Percentiles rank a stretch among this genome's conserved stretches.
Conservation (phyloP, 2,888 invertebrate species). For the Spodoptera exigua region DNA sequence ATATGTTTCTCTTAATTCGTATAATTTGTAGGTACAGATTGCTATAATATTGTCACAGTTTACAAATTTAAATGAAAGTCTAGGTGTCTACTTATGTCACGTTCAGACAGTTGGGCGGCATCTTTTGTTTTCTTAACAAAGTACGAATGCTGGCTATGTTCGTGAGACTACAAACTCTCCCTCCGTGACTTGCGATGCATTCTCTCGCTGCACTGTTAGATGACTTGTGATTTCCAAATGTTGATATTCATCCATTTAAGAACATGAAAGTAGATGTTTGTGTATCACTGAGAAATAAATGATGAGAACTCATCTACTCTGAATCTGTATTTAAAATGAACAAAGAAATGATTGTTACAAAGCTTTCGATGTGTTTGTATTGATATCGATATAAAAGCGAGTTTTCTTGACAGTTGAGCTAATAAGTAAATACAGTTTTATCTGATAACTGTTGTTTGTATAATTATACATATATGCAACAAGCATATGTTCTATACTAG, state of each 20-base stretch:
- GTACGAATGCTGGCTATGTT: constrained; percentile 36
- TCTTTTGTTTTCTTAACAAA: constrained; percentile 48
- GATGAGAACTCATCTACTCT: constrained; percentile 30
- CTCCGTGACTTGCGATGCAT: constrained; percentile 59
- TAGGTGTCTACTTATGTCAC: constrained; percentile 39
- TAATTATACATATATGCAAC: too few relatives aligned
- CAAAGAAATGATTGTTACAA: background rate
- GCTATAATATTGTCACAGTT: constrained; percentile 35
- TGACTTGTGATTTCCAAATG: constrained; percentile 47
- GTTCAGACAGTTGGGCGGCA: constrained; percentile 28
- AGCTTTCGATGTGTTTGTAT: too few relatives aligned
- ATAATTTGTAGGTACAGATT: constrained; percentile 6
- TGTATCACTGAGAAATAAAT: constrained; percentile 47
- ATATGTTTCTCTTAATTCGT: constrained; percentile 13
- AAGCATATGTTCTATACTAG: too few relatives aligned
- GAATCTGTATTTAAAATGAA: constrained; percentile 27
- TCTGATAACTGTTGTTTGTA: too few relatives aligned
- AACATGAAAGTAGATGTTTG: constrained; percentile 47
- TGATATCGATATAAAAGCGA: too few relatives aligned
- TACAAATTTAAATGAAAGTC: constrained; percentile 51
- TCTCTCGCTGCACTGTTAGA: constrained; percentile 49
- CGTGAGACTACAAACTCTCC: constrained; percentile 51
- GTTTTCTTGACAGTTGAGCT: too few relatives aligned
- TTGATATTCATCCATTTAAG: constrained; percentile 41
- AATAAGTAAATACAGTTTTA: too few relatives aligned